phyloP scores from a whole-genome alignment of 1,140 invertebrate genomes.

The Ostrea denselamellosa region DNA sequence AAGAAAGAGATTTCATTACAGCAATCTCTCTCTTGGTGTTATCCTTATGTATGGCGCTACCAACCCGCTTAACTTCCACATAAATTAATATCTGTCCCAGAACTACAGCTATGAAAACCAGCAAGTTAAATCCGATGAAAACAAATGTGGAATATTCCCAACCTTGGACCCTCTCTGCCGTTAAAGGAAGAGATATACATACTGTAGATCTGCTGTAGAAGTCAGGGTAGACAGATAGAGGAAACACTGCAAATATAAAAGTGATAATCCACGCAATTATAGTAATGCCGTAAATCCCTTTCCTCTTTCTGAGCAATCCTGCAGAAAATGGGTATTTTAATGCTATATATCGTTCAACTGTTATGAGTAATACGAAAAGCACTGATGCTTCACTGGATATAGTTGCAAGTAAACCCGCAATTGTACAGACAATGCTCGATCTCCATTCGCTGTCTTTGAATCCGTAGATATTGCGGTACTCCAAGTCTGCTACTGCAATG shows the following conservation, averaged over 20 bases:
- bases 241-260: constrained; percentile 4
- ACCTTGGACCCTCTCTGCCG: constrained; percentile 74
- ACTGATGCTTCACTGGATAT: constrained; percentile 68
- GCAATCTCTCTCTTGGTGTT: constrained; percentile 79
- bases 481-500: constrained; percentile 66
- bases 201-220: constrained; percentile 76
- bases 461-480: constrained; percentile 65
- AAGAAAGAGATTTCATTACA: constrained; percentile 70
- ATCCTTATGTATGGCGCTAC: constrained; percentile 79
- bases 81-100: constrained; percentile 81
- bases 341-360: constrained; percentile 64
- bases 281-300: background rate
- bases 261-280: constrained; percentile 27
- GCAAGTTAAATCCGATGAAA: constrained; percentile 77
- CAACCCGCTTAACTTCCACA: constrained; percentile 84
- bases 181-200: constrained; percentile 77
- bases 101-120: constrained; percentile 78
- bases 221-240: constrained; percentile 36
- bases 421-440: constrained; percentile 61
- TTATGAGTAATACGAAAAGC: constrained; percentile 67
- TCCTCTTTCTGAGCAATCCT: constrained; percentile 36
- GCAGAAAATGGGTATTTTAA: constrained; percentile 66
- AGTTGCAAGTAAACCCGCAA: constrained; percentile 67
- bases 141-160: constrained; percentile 78
- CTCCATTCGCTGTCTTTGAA: constrained; percentile 66